Percentiles rank a stretch among this genome's conserved stretches.
phyloP scores from a whole-genome alignment of 1,140 invertebrate species.

The Bathynomus jamesi region DNA sequence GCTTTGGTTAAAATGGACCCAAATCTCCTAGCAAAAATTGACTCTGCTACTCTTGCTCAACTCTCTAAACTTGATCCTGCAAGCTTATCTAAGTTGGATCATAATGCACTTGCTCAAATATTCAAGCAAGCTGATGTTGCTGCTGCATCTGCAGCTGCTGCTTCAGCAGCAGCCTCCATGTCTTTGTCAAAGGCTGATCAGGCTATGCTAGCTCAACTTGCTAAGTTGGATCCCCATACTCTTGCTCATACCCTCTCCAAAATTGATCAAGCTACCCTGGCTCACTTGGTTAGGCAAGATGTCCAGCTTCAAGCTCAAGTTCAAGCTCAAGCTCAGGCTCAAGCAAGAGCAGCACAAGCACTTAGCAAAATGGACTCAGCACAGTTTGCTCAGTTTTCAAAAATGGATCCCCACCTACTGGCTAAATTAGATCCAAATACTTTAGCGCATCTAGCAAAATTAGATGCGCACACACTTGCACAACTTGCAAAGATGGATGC shows the following conservation, averaged over 20 bases:
- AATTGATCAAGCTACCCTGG: constrained; percentile 29
- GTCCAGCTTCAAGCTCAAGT: constrained; percentile 22
- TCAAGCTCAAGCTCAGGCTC: constrained; percentile 34
- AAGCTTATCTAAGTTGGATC: constrained; percentile 31
- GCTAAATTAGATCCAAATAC: constrained; percentile 34
- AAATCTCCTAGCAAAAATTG: constrained; percentile 30
- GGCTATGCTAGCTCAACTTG: constrained; percentile 31
- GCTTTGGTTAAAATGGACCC: constrained; percentile 33
- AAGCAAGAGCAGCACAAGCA: constrained; percentile 28
- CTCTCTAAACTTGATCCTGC: constrained; percentile 31
- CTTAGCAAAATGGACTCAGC: constrained; percentile 37
- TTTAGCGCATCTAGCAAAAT: constrained; percentile 30
- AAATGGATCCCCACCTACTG: constrained; percentile 33
- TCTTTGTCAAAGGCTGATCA: constrained; percentile 33
- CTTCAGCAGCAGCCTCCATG: constrained; percentile 29
- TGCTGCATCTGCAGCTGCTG: constrained; percentile 29
- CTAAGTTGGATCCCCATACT: constrained; percentile 32
- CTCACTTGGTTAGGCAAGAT: constrained; percentile 28
- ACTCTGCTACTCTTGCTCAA: constrained; percentile 27
- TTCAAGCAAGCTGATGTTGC: constrained; percentile 31
- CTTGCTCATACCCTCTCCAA: constrained; percentile 31
- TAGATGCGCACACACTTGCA: constrained; percentile 34
- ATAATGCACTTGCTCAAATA: constrained; percentile 29
- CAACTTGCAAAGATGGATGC: constrained; percentile 32
- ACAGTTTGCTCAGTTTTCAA: constrained; percentile 25